Conservation (phyloP, 1,140 invertebrate genomes). For the Anastrepha ludens region DNA sequence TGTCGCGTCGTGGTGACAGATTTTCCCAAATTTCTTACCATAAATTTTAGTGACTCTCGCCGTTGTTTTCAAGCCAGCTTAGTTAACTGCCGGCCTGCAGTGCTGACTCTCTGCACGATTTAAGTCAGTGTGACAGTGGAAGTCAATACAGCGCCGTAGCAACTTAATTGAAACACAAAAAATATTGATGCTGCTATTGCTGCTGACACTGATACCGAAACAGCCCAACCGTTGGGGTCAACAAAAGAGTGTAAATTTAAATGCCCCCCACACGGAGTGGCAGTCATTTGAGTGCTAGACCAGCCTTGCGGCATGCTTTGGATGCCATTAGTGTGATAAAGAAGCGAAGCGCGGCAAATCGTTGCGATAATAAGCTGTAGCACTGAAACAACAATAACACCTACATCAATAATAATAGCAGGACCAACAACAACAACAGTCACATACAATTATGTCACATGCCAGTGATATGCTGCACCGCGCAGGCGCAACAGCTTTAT, state of each 20-base stretch:
- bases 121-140: background rate
- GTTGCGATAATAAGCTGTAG: constrained; percentile 56
- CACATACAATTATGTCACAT: constrained; percentile 34
- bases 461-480: background rate
- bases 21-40: constrained; percentile 25
- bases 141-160: background rate
- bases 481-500: constrained; percentile 5
- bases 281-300: too few species aligned
- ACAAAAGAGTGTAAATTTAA: constrained; percentile 21
- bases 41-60: background rate
- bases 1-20: constrained; percentile 5
- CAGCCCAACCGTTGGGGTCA: constrained; percentile 18
- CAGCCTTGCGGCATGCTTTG: constrained; percentile 36
- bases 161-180: constrained; percentile 47
- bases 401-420: too few species aligned
- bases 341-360: constrained; percentile 55
- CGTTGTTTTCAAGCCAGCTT: background rate
- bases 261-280: background rate
- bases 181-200: background rate
- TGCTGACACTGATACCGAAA: constrained; percentile 45
- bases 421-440: background rate
- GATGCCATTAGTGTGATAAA: constrained; percentile 53
- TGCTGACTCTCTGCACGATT: background rate
- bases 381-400: background rate
- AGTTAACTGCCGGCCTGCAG: background rate